A percentile compares a stretch with the other conserved stretches of the same genome.
Conservation (phyloP, 2,113 vertebrate genomes). For the Etia nguti region DNA sequence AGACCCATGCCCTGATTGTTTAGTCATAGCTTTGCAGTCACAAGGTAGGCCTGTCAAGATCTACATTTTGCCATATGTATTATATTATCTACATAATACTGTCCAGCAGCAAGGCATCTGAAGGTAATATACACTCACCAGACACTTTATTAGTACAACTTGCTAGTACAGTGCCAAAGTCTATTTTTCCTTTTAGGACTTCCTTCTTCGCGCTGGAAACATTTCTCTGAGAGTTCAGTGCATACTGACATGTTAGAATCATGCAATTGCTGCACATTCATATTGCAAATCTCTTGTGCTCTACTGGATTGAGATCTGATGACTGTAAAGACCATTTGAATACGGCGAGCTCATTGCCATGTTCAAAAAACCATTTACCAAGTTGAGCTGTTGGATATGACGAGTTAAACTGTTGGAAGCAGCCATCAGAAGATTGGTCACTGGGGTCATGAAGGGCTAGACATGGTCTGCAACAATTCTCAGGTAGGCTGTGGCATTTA, state of each 20-base stretch:
- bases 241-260: neutral
- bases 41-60: neutral
- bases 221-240: neutral
- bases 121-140: neutral
- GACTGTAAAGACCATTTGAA: neutral
- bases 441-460: neutral
- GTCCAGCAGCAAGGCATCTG: neutral
- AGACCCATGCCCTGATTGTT: neutral
- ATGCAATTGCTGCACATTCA: neutral
- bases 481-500: neutral
- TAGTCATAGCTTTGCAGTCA: neutral
- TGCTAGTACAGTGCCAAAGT: neutral
- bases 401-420: neutral
- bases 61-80: neutral
- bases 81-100: neutral
- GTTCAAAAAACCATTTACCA: neutral
- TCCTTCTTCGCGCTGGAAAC: neutral
- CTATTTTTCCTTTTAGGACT: neutral
- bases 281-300: neutral
- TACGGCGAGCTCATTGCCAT: neutral
- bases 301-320: neutral
- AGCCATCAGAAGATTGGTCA: neutral
- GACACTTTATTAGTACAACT: neutral
- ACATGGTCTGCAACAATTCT: neutral
- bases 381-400: neutral